Percentiles rank a stretch among this genome's conserved stretches.
Conservation (phyloP, 2,797 vertebrate genomes). For the Scleropages formosus region DNA sequence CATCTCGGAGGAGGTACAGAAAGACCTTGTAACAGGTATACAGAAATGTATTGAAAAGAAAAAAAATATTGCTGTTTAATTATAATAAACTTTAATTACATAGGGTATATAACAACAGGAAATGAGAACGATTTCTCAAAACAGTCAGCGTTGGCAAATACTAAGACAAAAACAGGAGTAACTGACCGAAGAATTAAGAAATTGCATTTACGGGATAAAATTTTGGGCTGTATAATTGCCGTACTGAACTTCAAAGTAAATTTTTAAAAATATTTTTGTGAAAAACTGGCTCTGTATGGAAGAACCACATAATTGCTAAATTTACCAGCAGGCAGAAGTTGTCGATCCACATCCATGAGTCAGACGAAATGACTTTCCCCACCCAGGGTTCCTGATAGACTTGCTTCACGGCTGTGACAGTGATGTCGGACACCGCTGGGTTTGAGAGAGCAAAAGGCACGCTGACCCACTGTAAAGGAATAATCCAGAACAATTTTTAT, state of each 20-base stretch:
- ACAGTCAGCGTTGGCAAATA: too few species aligned
- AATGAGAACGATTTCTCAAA: too few species aligned
- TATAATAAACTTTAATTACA: not conserved
- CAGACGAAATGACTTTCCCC: constrained; percentile 70
- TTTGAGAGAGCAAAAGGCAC: constrained; percentile 91
- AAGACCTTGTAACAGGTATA: not conserved
- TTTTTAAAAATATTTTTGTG: too few species aligned
- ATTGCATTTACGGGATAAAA: too few species aligned
- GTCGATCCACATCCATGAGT: constrained; percentile 88
- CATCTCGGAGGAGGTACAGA: not conserved
- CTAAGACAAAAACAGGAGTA: too few species aligned
- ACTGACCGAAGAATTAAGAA: too few species aligned
- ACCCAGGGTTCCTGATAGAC: constrained; percentile 89
- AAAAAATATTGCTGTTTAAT: not conserved
- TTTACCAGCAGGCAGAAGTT: constrained; percentile 91
- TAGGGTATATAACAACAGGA: not conserved
- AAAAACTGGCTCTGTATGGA: too few species aligned
- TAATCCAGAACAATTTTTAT: too few species aligned
- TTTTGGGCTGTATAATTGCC: too few species aligned
- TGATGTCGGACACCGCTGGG: constrained; percentile 87
- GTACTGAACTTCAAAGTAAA: too few species aligned
- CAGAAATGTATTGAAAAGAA: not conserved
- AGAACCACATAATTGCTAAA: not conserved
- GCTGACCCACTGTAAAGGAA: constrained; percentile 86
- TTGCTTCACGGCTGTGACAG: constrained; percentile 78